Evolutionary conservation across 2,113 vertebrate species (phyloP).

Genomic region (Corapipo altera): DNA sequence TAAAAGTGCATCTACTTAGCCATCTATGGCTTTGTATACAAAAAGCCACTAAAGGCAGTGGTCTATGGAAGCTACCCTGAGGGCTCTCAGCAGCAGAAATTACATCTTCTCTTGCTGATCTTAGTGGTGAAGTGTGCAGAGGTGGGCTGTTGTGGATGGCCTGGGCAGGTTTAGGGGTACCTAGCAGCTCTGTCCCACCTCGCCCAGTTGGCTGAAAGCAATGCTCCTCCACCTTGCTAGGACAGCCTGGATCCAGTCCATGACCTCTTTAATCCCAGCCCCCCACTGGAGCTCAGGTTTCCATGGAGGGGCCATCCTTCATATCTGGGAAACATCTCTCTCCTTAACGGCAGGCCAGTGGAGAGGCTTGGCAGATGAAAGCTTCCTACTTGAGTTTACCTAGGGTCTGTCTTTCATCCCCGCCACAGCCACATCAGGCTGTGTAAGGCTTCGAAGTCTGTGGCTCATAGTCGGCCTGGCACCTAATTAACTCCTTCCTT

Average conservation of each 20-base stretch:
- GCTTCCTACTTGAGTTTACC: conserved; percentile 7
- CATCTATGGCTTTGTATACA: background rate
- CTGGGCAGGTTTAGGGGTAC: background rate
- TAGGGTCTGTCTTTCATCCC: conserved; percentile 48
- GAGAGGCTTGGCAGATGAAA: conserved; percentile 34
- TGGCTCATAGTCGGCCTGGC: background rate
- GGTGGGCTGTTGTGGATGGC: background rate
- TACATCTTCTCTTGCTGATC: background rate
- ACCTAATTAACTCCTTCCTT: conserved; percentile 55
- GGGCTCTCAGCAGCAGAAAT: background rate
- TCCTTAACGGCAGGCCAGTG: background rate
- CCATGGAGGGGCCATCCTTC: background rate
- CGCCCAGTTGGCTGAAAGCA: background rate
- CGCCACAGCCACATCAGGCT: background rate
- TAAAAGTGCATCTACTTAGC: background rate
- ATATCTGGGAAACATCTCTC: background rate
- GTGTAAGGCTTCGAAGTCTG: background rate
- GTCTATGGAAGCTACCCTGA: background rate
- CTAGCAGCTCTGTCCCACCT: background rate
- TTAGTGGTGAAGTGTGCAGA: background rate
- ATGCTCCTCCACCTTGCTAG: background rate
- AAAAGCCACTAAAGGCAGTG: background rate
- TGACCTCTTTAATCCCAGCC: background rate
- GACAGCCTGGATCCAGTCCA: background rate
- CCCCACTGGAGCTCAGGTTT: background rate